Evolutionary conservation across 2,888 invertebrate genomes (phyloP).

Genomic region (Ypsolopha sequella): DNA sequence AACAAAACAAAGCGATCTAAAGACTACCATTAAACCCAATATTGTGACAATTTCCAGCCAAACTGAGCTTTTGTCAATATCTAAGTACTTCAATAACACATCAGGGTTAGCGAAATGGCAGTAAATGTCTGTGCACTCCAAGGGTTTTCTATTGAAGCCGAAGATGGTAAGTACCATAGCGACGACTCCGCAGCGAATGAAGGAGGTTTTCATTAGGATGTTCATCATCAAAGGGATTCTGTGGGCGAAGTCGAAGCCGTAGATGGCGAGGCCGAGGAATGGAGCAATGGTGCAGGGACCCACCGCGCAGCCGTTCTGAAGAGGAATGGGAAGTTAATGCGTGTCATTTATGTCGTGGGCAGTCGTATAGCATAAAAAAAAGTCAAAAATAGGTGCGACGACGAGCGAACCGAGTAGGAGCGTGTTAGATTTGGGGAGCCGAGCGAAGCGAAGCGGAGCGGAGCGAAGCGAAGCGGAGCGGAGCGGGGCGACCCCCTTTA

Average conservation of each 20-base stretch:
- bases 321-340: constrained; percentile 10
- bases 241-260: constrained; percentile 78
- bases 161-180: constrained; percentile 74
- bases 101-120: constrained; percentile 77
- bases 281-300: constrained; percentile 76
- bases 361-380: no score
- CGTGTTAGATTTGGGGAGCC: no score
- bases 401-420: no score
- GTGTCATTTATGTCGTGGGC: no score
- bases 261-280: constrained; percentile 75
- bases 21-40: constrained; percentile 64
- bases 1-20: constrained; percentile 68
- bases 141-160: constrained; percentile 68
- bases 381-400: no score
- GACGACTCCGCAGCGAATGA: constrained; percentile 75
- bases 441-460: no score
- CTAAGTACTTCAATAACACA: constrained; percentile 71
- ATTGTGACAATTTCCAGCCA: constrained; percentile 69
- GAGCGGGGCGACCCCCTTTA: no score
- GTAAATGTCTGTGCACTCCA: constrained; percentile 72
- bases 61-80: constrained; percentile 69
- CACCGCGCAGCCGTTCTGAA: constrained; percentile 77
- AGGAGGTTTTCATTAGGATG: constrained; percentile 74
- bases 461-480: no score
- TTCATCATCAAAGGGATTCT: constrained; percentile 73